Evolutionary conservation across 2,113 vertebrate species (phyloP).

Genomic region (Colinus virginianus): DNA sequence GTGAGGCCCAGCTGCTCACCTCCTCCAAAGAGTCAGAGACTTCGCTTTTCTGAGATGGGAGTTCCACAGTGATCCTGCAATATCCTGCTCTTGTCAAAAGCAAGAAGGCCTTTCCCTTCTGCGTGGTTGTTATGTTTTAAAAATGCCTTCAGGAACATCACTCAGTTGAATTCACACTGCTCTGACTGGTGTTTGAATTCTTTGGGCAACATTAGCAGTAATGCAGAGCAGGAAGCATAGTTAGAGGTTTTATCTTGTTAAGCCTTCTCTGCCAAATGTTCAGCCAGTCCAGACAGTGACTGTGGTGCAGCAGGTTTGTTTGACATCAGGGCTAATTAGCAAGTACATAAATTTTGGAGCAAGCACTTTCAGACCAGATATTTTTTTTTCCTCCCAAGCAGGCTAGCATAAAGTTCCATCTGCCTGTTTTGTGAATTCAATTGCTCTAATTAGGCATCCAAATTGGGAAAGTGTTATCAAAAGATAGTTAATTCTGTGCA

Average conservation of each 20-base stretch:
- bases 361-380: conserved; percentile 38
- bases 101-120: not conserved
- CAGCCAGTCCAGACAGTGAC: not conserved
- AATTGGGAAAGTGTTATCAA: conserved; percentile 8
- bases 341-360: conserved; percentile 29
- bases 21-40: not conserved
- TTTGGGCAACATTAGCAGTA: not conserved
- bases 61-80: not conserved
- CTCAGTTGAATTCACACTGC: not conserved
- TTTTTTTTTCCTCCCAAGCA: not conserved
- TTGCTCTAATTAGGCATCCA: conserved; percentile 53
- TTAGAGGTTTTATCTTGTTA: not conserved
- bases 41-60: not conserved
- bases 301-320: conserved; percentile 29
- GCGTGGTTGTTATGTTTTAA: not conserved
- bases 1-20: not conserved
- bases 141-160: not conserved
- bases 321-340: conserved; percentile 42
- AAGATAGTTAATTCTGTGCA: not conserved
- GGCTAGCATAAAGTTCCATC: conserved; percentile 26
- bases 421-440: conserved; percentile 45
- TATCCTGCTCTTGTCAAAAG: not conserved
- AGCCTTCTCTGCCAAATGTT: not conserved
- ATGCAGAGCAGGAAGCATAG: not conserved
- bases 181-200: not conserved